Conservation (phyloP, 23 tunicate species). For the Halocynthia aurantium region DNA sequence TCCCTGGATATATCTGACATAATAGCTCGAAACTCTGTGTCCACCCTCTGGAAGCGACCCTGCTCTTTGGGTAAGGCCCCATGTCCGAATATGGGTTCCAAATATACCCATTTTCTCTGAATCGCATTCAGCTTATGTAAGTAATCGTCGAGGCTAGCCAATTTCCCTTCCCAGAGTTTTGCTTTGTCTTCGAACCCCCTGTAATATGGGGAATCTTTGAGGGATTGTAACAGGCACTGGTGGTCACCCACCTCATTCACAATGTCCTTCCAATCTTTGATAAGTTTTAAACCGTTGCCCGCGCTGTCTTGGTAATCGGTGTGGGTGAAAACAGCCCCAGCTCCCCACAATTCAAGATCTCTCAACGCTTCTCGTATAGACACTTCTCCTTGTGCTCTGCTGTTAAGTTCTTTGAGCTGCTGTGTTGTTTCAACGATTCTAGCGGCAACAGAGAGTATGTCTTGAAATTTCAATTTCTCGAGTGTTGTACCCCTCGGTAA, state of each 20-base stretch:
- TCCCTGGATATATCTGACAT: slow-evolving; percentile 75
- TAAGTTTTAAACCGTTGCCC: slow-evolving; percentile 44
- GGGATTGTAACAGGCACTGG: slow-evolving; percentile 79
- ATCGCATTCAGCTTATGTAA: slow-evolving; percentile 71
- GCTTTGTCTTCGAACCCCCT: slow-evolving; percentile 70
- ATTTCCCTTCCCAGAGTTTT: slow-evolving; percentile 67
- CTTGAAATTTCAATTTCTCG: slow-evolving; percentile 61
- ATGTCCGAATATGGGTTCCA: slow-evolving; percentile 93
- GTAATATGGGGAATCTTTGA: slow-evolving; percentile 85
- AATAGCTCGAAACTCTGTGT: slow-evolving; percentile 71
- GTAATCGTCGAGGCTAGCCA: slow-evolving; percentile 68
- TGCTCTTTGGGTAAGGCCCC: slow-evolving; percentile 90
- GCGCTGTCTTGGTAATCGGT: slow-evolving; percentile 74
- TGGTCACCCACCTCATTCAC: slow-evolving; percentile 92
- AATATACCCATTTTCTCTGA: slow-evolving; percentile 93
- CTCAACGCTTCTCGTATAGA: slow-evolving; percentile 87
- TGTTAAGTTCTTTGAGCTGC: slow-evolving; percentile 74
- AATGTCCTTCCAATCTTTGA: slow-evolving; percentile 96
- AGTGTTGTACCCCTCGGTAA: slow-evolving; percentile 87
- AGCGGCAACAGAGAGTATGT: slow-evolving; percentile 41
- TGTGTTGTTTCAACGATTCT: slow-evolving; percentile 35
- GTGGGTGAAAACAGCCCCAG: slow-evolving; percentile 58
- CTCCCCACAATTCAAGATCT: slow-evolving; percentile 92
- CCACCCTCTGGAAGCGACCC: slow-evolving; percentile 53
- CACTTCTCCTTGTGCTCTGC: slow-evolving; percentile 93